These are phyloP conservation scores for Sipha flava DNA, from an alignment of 1,140 invertebrate genomes.

Conservation along the genomic window DNA sequence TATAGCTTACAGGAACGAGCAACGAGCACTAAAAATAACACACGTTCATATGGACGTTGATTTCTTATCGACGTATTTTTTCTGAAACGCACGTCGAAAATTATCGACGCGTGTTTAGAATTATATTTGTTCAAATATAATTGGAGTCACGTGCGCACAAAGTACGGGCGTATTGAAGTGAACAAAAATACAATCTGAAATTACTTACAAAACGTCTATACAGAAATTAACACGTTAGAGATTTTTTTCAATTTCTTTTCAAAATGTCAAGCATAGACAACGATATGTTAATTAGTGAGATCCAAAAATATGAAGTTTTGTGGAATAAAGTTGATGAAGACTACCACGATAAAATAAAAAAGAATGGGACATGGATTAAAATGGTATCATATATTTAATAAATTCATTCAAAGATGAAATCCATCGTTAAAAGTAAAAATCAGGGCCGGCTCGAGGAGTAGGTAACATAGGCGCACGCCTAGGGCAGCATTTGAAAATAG, in stretches of 20 bases:
- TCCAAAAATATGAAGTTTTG: not conserved
- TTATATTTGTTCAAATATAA: not conserved
- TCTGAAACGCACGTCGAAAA: not conserved
- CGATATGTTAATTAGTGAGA: not conserved
- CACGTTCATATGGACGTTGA: not conserved
- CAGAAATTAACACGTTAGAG: not conserved
- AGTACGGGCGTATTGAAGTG: too few relatives aligned
- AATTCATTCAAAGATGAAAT: not conserved
- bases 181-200: too few relatives aligned
- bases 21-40: not conserved
- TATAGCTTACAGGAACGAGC: not conserved
- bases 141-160: not conserved
- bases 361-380: not conserved
- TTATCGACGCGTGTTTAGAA: not conserved
- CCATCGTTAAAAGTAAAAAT: too few relatives aligned
- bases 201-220: not conserved
- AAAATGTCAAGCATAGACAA: not conserved
- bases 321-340: not conserved
- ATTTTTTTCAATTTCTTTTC: not conserved
- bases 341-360: not conserved
- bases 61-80: not conserved
- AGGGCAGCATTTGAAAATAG: too few relatives aligned
- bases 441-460: too few relatives aligned
- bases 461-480: too few relatives aligned
- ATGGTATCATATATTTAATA: not conserved